A percentile compares a stretch with the other conserved stretches of the same genome.
Evolutionary conservation across 1,140 invertebrate genomes (phyloP).

Genomic region (Sarcophaga peregrina): DNA sequence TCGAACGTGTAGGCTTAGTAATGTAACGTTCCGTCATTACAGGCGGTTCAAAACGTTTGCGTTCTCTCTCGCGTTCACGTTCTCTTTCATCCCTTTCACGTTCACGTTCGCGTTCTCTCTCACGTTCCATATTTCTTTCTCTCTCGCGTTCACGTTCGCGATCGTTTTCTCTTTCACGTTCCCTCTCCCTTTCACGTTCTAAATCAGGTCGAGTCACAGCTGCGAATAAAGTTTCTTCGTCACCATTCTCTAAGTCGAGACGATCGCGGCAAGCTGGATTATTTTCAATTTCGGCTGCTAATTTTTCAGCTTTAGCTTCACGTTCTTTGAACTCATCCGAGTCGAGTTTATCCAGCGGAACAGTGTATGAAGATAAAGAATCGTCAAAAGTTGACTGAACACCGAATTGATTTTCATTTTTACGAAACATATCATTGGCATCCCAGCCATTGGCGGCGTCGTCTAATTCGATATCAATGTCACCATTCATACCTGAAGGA

Average conservation of each 20-base stretch:
- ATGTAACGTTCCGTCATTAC: slow-evolving; percentile 64
- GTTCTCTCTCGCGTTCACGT: slow-evolving; percentile 59
- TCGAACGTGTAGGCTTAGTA: slow-evolving; percentile 60
- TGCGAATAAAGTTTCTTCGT: slow-evolving; percentile 83
- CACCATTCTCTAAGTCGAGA: slow-evolving; percentile 89
- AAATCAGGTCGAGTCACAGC: slow-evolving; percentile 72
- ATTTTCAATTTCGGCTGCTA: slow-evolving; percentile 90
- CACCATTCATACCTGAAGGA: slow-evolving; percentile 72
- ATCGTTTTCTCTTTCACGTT: slow-evolving; percentile 49
- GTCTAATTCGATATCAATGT: slow-evolving; percentile 76
- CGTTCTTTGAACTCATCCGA: slow-evolving; percentile 86
- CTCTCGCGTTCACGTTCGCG: slow-evolving; percentile 48
- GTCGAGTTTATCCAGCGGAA: slow-evolving; percentile 84
- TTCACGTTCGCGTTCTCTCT: slow-evolving; percentile 54
- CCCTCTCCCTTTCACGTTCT: slow-evolving; percentile 43
- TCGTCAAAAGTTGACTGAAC: slow-evolving; percentile 90
- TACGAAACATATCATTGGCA: slow-evolving; percentile 92
- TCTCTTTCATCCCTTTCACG: slow-evolving; percentile 48
- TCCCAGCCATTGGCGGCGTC: slow-evolving; percentile 90
- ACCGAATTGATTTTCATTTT: slow-evolving; percentile 90
- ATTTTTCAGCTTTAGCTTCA: slow-evolving; percentile 85
- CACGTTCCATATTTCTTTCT: slow-evolving; percentile 53
- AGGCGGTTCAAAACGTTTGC: slow-evolving; percentile 53
- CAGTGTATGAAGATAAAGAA: slow-evolving; percentile 87
- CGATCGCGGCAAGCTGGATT: slow-evolving; percentile 83